Evolutionary conservation across 1,140 invertebrate genomes (phyloP), one percentile per base, ranked within the genome.

Genomic region (Caenorhabditis briggsae): DNA sequence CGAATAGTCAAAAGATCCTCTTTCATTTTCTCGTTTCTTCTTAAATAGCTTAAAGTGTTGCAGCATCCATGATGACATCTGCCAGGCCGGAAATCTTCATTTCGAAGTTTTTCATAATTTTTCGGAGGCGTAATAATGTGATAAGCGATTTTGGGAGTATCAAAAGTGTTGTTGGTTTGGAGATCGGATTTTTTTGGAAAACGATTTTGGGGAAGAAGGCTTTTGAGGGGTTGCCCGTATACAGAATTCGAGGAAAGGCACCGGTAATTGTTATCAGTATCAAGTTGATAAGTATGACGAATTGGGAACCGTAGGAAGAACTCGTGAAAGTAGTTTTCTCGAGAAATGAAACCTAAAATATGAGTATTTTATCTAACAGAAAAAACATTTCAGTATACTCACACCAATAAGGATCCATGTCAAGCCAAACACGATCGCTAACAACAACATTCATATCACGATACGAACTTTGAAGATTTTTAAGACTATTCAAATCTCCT

Each of bases 31-130:
- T 70, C 16, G 18, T 16, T 14, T 16, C 64, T 12, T n/a, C 64
- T 14, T 16, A 33, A n/a, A 43, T 46, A 41, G 18, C 8, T 16
- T 12, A 70, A 8, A 70, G 64, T 70, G 8, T 41, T 12, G 43
- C 18, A 14, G 8, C 64, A 9, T 2, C 41, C 16, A 43, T 41
- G 64, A 70, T 70, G 33, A 70, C 20, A 18, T 16, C 41, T 43
- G 43, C 64, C 64, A 25, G 41, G 33, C 2, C 20, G 41, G 18
- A 70, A 70, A 18, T 70, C 64, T 18, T 16, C 8, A 46, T 70
- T 70, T 43, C 64, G 64, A 43, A 70, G 64, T 43, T 16, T 46
- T 46, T 43, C 64, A 70, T 70, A 70, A 46, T 70, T 70, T 18
- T 70, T 70, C 5, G 64, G 64, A 43, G 64, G 64, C 16, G 64